Conservation (phyloP, 2,113 vertebrate genomes). For the Neomonachus schauinslandi region DNA sequence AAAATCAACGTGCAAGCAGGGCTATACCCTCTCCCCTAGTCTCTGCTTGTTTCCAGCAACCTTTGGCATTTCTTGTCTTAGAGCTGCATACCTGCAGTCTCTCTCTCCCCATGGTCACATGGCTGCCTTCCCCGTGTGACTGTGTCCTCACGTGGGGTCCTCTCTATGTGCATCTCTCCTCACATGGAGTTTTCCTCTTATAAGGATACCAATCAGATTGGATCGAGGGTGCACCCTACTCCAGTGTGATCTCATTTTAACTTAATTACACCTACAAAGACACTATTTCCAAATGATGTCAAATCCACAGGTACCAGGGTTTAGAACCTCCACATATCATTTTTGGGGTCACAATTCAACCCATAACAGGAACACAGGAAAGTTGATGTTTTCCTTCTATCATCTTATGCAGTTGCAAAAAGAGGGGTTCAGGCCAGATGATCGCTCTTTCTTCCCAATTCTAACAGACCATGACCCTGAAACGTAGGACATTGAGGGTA, state of each 20-base stretch:
- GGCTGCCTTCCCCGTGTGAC: too few relatives aligned
- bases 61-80: not conserved
- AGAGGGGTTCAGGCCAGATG: not conserved
- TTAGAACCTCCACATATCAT: not conserved
- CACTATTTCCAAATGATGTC: not conserved
- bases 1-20: not conserved
- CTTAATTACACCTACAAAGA: not conserved
- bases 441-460: not conserved
- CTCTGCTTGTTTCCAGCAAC: not conserved
- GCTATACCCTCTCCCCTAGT: not conserved
- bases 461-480: not conserved
- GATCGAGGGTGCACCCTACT: not conserved
- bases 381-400: not conserved
- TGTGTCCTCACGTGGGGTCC: fast-evolving
- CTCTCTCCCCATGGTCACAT: fast-evolving
- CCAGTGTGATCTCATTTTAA: not conserved
- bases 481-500: not conserved
- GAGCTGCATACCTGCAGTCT: too few relatives aligned
- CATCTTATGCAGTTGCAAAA: not conserved
- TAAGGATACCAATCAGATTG: fast-evolving
- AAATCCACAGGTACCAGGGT: not conserved
- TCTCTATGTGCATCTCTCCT: too few relatives aligned
- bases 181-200: not conserved
- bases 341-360: not conserved
- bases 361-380: fast-evolving